Evolutionary conservation across 2,888 invertebrate species (phyloP), one percentile per base, ranked within the genome.

Genomic region (Cephonodes hylas): DNA sequence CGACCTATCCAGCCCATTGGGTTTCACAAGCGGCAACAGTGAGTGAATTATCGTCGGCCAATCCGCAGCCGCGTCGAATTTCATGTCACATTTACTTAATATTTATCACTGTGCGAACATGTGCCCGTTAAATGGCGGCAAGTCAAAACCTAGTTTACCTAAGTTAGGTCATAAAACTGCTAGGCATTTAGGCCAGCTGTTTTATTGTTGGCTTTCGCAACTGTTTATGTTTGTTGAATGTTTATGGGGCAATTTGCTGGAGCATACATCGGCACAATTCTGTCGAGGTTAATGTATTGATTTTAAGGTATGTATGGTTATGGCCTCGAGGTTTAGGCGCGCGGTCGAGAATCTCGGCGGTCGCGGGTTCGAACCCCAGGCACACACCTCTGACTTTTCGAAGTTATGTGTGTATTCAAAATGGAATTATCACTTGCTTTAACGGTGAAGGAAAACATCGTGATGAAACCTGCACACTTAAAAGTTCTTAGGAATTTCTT

Each of bases 171-270:
- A 82, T 84, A 85, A 84, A 84, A 79, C 74, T 75, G 62, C 53
- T 66, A 75, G 75, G 77, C 78, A 86, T 85, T 80, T 80, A 71
- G 83, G 84, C 67, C 83, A 82, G 61, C 66, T 22, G 76, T 80
- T 84, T 85, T 84, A 86, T 85, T 83, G 80, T 80, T 75, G 62
- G 65, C 64, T 76, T 66, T 73, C 66, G 74, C 66, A 75, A 79
- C 71, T 38, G 59, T 80, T 80, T 78, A 73, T 73, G 67, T 65
- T 67, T 64, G 58, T 48, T 59, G 48, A 20, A 13, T 48, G 31
- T 44, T 22, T 42, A 58, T 53, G 42, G 38, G 4, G 46, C 27
- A 31, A 25, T 59, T 53, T 42, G 34, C 4, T 56, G 44, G 27
- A 8, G 22, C 25, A 18, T 15, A 7, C 15, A 45, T 8, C 10